Percentiles rank a stretch among this genome's conserved stretches.
Evolutionary conservation across 2,888 invertebrate species (phyloP).

Genomic region (Vannuccia rotundouncinata): DNA sequence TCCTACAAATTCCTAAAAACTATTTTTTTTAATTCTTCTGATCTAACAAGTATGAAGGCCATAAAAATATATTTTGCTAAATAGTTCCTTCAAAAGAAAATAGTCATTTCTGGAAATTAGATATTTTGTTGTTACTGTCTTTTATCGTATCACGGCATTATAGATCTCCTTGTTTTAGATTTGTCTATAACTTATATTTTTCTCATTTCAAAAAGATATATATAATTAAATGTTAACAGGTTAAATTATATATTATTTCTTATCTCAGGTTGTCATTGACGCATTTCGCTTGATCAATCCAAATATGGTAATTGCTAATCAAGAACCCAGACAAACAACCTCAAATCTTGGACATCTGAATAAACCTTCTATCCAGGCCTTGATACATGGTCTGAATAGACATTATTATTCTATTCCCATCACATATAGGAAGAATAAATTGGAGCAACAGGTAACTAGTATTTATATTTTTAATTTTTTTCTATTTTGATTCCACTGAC

Average conservation of each 20-base stretch:
- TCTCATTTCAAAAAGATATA: no score
- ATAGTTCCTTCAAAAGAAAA: neutral
- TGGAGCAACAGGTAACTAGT: constrained; percentile 76
- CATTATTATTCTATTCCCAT: constrained; percentile 99
- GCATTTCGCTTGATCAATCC: constrained; percentile 98
- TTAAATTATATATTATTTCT: no score
- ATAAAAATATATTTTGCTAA: neutral
- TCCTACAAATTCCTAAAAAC: neutral
- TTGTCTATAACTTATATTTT: no score
- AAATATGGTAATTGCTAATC: constrained; percentile 95
- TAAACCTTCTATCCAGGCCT: constrained; percentile 94
- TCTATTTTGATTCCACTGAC: constrained; percentile 24
- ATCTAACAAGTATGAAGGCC: neutral
- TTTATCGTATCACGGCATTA: constrained; percentile 36
- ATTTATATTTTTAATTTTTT: constrained; percentile 38
- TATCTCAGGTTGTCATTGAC: constrained; percentile 88
- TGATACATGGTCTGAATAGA: constrained; percentile 94
- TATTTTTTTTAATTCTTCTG: neutral
- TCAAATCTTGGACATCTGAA: constrained; percentile 96
- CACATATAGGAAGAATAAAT: constrained; percentile 94
- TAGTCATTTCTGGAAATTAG: neutral
- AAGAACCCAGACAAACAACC: constrained; percentile 96
- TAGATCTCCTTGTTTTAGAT: no score
- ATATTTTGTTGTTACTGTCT: constrained; percentile 29
- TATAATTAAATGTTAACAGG: no score